Evolutionary conservation across 2,888 invertebrate species (phyloP).

Genomic region (Lasioglossum lativentre): DNA sequence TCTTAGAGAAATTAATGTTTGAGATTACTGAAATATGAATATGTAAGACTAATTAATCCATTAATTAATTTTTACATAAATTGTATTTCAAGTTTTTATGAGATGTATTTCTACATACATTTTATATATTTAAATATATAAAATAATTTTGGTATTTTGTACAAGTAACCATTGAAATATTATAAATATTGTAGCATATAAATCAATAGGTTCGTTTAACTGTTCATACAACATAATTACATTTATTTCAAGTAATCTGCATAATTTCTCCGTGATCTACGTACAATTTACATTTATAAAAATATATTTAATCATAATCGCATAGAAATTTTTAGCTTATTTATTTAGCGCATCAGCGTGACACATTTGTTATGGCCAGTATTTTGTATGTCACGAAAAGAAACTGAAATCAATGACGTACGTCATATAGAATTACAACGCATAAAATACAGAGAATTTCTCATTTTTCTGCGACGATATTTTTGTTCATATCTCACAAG

Average conservation of each 20-base stretch:
- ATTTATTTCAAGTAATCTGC: background rate
- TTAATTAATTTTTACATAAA: too few species aligned
- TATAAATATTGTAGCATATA: background rate
- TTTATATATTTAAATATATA: background rate
- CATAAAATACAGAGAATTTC: background rate
- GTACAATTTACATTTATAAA: too few species aligned
- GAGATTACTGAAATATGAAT: too few species aligned
- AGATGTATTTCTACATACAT: background rate
- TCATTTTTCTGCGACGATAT: background rate
- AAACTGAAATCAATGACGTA: background rate
- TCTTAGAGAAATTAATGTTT: background rate
- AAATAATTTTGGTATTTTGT: background rate
- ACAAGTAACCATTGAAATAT: background rate
- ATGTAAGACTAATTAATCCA: too few species aligned
- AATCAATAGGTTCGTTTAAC: background rate
- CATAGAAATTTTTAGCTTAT: background rate
- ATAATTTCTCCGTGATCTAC: background rate
- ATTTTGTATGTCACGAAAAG: too few species aligned
- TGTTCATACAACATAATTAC: background rate
- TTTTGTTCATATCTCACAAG: too few species aligned
- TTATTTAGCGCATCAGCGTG: background rate
- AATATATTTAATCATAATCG: too few species aligned
- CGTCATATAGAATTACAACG: background rate
- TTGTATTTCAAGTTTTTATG: background rate
- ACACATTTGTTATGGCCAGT: background rate